phyloP scores from a whole-genome alignment of 2,797 vertebrate genomes.

The Chrysocyon brachyurus region DNA sequence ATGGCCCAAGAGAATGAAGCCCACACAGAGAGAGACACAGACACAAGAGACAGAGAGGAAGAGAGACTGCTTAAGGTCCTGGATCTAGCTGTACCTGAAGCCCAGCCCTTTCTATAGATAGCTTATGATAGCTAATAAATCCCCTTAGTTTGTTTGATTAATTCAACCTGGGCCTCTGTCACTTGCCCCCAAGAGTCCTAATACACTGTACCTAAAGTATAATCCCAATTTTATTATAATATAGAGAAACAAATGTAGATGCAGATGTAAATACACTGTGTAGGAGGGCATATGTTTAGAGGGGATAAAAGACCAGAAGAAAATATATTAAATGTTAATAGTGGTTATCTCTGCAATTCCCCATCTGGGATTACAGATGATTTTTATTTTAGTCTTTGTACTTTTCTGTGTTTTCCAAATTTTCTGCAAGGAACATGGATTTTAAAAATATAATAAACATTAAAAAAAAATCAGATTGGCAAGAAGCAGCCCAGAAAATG shows the following conservation, averaged over 20 bases:
- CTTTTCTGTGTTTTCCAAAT: conserved; percentile 70
- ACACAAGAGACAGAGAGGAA: background rate
- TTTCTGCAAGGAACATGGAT: conserved; percentile 68
- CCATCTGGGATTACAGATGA: conserved; percentile 47
- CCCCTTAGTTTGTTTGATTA: conserved; percentile 16
- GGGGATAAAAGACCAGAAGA: conserved; percentile 22
- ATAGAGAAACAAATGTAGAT: conserved; percentile 55
- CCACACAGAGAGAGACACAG: background rate
- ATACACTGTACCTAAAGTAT: background rate
- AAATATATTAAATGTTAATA: conserved; percentile 64
- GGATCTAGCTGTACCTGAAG: conserved; percentile 42
- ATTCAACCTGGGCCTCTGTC: conserved; percentile 25
- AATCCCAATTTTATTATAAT: conserved; percentile 7
- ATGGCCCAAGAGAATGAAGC: background rate
- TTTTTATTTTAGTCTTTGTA: conserved; percentile 76
- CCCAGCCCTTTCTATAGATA: background rate
- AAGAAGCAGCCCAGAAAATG: background rate
- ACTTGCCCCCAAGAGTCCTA: conserved; percentile 32
- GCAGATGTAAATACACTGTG: conserved; percentile 23
- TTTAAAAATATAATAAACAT: conserved; percentile 70
- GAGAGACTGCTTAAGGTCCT: background rate
- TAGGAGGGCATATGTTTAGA: background rate
- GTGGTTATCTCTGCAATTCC: conserved; percentile 39
- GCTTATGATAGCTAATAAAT: background rate
- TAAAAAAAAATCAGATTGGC: background rate